Percentiles rank a stretch among this genome's conserved stretches.
Conservation (phyloP, 2,888 invertebrate species). For the Beris chalybata region DNA sequence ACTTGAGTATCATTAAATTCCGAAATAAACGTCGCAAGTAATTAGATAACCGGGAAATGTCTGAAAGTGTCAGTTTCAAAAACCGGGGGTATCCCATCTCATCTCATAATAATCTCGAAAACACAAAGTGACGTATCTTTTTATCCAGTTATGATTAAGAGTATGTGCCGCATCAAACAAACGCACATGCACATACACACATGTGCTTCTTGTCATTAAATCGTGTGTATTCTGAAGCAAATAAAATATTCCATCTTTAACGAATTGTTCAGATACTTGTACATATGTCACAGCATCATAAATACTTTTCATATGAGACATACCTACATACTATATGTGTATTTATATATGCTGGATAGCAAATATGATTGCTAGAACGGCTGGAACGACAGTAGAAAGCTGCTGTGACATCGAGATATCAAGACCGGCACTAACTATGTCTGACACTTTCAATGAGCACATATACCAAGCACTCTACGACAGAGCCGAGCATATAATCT, state of each 20-base stretch:
- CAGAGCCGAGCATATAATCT: not conserved
- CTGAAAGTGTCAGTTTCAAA: constrained; percentile 36
- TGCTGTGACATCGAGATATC: too few relatives aligned
- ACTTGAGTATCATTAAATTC: constrained; percentile 30
- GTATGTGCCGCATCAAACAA: not conserved
- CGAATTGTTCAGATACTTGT: too few relatives aligned
- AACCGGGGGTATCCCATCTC: constrained; percentile 6
- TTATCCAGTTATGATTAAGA: constrained; percentile 32
- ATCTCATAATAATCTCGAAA: constrained; percentile 33
- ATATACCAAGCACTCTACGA: not conserved
- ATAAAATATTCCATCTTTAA: too few relatives aligned
- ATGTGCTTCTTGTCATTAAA: too few relatives aligned
- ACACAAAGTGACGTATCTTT: constrained; percentile 35
- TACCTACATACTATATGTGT: too few relatives aligned
- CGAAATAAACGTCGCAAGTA: constrained; percentile 33
- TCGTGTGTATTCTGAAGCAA: too few relatives aligned
- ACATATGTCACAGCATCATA: too few relatives aligned
- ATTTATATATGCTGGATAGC: too few relatives aligned
- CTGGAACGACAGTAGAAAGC: too few relatives aligned
- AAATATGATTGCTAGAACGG: too few relatives aligned
- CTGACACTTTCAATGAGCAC: constrained; percentile 21
- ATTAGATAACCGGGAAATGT: constrained; percentile 35
- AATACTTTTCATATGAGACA: too few relatives aligned
- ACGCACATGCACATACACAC: too few relatives aligned
- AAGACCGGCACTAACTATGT: constrained; percentile 11